Conservation (phyloP, 92 coral and sea anemone species). For the Chrysogorgia sp. region DNA sequence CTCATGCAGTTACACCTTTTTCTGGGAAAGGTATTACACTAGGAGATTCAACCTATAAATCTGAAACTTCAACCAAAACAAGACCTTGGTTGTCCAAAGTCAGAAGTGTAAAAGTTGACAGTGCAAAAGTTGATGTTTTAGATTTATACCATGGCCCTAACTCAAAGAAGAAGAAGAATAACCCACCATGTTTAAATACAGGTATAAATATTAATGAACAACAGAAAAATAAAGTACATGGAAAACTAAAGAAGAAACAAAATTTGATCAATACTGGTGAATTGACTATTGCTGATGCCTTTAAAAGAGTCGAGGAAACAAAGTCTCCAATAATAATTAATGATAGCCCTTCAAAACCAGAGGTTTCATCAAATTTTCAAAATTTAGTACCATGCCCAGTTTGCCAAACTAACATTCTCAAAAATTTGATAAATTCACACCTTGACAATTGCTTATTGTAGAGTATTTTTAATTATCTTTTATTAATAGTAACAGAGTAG, state of each 20-base stretch:
- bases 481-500: not conserved
- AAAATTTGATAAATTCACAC: conserved; percentile 19
- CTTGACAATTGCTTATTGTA: conserved; percentile 21
- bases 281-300: conserved; percentile 79
- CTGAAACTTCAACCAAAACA: not conserved
- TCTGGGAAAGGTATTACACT: conserved; percentile 76
- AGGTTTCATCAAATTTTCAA: not conserved
- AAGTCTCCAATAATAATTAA: conserved; percentile 34
- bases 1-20: conserved; percentile 57
- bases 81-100: not conserved
- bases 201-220: not conserved
- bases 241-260: conserved; percentile 6
- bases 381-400: conserved; percentile 75
- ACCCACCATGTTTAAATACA: not conserved
- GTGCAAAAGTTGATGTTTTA: not conserved
- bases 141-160: not conserved
- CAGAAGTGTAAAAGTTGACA: not conserved
- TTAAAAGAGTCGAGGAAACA: conserved; percentile 61
- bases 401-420: conserved; percentile 46
- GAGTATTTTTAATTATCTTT: not conserved
- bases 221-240: not conserved
- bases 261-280: conserved; percentile 20
- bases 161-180: not conserved
- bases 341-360: conserved; percentile 27
- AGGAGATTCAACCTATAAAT: conserved; percentile 57